Evolutionary conservation across 2,113 vertebrate species (phyloP), one percentile per base, ranked within the genome.

Genomic region (Scomber colias): DNA sequence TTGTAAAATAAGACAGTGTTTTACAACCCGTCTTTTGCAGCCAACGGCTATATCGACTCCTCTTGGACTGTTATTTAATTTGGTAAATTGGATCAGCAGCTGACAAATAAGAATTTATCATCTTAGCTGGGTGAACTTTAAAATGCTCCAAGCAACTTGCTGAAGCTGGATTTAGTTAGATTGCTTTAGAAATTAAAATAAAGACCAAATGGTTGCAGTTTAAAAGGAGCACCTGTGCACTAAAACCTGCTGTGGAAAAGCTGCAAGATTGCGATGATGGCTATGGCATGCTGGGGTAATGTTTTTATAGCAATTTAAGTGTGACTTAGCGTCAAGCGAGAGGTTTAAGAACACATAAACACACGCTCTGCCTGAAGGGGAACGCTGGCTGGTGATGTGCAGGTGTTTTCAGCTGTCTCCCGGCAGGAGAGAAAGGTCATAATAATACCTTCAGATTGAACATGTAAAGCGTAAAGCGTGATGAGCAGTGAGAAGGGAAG

Each of bases 281-380:
- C 71, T 82, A 61, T 48, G 76, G 68, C 63, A 48, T 56, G 65
- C 61, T 63, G 55, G 68, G 21, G 66, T 74, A 54, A 79, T 88
- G 82, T 89, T 89, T 87, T 89, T 73, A 78, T 71, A 88, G 79
- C 79, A 88, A 68, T 87, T 88, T 54, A 69, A 86, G 83, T 71
- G 83, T 80, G 77, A 85, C 79, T 73, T 77, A 63, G 67, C 77
- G 76, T 56, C 63, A 69, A 56, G 79, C 68, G 15, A 82, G 76
- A 71, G 60, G 60, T 72, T 69, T 75, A 57, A 78, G 69, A 70
- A 86, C 82, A 65, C 57, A 82, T 82, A 90, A 77, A 86, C 74
- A 85, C 57, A 62, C 40, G 10, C 35, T 68, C 60, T 54, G 74
- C 70, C 51, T 57, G 65, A 54, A 35, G 46, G 73, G 53, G 62